These are phyloP conservation scores for Nyctereutes procyonoides DNA, from an alignment of 2,113 vertebrate species.

Conservation along the genomic window DNA sequence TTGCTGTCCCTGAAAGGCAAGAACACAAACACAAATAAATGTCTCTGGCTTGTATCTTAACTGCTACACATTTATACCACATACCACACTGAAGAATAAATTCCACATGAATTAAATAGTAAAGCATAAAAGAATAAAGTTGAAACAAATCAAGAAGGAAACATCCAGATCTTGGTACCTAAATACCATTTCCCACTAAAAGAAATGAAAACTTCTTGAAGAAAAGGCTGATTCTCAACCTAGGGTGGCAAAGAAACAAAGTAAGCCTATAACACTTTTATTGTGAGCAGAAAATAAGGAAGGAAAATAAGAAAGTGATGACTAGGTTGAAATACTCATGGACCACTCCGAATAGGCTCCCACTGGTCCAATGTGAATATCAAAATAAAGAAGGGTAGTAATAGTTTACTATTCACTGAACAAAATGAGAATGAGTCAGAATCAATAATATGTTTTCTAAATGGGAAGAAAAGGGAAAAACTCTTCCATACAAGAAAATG, in stretches of 20 bases:
- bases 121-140: not conserved
- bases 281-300: not conserved
- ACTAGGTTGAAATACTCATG: not conserved
- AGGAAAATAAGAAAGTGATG: not conserved
- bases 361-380: not conserved
- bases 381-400: not conserved
- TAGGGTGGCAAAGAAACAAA: not conserved
- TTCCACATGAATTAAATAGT: constrained; percentile 3
- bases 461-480: not conserved
- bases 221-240: not conserved
- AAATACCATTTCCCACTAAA: constrained; percentile 19
- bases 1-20: not conserved
- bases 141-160: not conserved
- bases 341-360: not conserved
- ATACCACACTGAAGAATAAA: not conserved
- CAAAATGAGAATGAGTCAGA: not conserved
- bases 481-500: not conserved
- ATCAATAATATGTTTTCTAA: not conserved
- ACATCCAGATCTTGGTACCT: constrained; percentile 2
- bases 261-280: not conserved
- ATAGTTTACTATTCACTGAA: not conserved
- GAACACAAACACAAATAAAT: constrained; percentile 43
- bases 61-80: not conserved
- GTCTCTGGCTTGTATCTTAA: not conserved
- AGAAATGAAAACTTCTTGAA: not conserved